Conservation (phyloP, 2,797 vertebrate genomes). For the Mareca strepera region DNA sequence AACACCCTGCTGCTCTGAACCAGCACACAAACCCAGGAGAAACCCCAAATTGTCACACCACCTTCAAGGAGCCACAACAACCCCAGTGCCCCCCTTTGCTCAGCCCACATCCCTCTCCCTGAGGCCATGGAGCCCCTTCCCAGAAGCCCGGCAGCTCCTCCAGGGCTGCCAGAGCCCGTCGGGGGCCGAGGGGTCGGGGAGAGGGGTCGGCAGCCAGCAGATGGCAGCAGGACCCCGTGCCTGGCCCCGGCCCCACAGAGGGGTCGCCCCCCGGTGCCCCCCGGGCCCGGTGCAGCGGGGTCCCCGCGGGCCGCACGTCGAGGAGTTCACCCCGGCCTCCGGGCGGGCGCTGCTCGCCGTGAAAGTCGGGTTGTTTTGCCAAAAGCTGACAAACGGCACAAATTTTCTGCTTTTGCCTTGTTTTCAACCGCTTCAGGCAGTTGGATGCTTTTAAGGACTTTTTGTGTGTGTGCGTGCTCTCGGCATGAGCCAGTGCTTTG, state of each 20-base stretch:
- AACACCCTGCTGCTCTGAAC: neutral
- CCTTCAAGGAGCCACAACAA: fast-evolving
- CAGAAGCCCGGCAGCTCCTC: neutral
- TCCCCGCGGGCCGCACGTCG: neutral
- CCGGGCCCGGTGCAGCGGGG: neutral
- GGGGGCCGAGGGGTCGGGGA: too few species aligned
- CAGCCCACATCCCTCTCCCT: neutral
- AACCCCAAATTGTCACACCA: fast-evolving
- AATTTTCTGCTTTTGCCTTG: neutral
- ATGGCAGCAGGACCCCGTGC: neutral
- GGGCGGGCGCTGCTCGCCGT: neutral
- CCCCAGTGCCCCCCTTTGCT: fast-evolving
- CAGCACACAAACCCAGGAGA: neutral
- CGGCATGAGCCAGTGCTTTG: neutral
- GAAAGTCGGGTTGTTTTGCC: neutral
- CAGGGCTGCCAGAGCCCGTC: too few species aligned
- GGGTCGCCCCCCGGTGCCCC: neutral
- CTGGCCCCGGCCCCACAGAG: neutral
- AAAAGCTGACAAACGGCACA: fast-evolving
- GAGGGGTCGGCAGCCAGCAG: neutral
- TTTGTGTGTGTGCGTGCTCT: neutral
- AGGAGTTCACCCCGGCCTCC: neutral
- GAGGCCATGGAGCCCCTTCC: neutral
- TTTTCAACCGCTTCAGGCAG: neutral
- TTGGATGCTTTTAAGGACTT: neutral